Conservation (phyloP, 2,888 invertebrate genomes). For the Trachelus stipa region DNA sequence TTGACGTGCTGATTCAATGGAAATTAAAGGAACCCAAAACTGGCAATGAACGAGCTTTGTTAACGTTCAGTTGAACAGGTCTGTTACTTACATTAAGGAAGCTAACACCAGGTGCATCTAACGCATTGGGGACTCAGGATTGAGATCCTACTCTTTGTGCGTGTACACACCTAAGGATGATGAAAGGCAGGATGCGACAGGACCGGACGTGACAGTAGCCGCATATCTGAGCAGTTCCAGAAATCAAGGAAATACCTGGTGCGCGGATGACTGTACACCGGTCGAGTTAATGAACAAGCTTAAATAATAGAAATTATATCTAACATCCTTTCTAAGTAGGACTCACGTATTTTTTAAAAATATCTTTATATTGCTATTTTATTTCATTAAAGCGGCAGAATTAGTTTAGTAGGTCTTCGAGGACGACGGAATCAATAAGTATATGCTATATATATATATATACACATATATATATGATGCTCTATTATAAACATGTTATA, state of each 20-base stretch:
- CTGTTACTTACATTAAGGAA: neutral
- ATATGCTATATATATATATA: neutral
- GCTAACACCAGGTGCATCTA: neutral
- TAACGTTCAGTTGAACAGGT: neutral
- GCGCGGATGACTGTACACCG: neutral
- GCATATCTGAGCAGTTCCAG: slow-evolving; percentile 63
- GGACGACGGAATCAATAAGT: neutral
- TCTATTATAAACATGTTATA: neutral
- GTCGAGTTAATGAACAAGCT: neutral
- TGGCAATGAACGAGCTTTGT: neutral
- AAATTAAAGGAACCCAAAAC: slow-evolving; percentile 19
- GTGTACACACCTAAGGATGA: neutral
- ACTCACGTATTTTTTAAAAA: neutral
- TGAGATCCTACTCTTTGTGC: neutral
- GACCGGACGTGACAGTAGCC: slow-evolving; percentile 56
- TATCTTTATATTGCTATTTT: neutral
- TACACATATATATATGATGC: neutral
- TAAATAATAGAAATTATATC: neutral
- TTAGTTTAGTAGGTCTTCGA: neutral
- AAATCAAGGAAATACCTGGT: slow-evolving; percentile 59
- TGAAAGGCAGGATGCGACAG: slow-evolving; percentile 57
- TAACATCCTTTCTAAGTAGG: neutral
- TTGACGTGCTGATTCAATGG: slow-evolving; percentile 21
- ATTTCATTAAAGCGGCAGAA: neutral
- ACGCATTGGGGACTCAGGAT: neutral